Evolutionary conservation across 2,888 invertebrate genomes (phyloP).

Genomic region (Eupithecia abbreviata): DNA sequence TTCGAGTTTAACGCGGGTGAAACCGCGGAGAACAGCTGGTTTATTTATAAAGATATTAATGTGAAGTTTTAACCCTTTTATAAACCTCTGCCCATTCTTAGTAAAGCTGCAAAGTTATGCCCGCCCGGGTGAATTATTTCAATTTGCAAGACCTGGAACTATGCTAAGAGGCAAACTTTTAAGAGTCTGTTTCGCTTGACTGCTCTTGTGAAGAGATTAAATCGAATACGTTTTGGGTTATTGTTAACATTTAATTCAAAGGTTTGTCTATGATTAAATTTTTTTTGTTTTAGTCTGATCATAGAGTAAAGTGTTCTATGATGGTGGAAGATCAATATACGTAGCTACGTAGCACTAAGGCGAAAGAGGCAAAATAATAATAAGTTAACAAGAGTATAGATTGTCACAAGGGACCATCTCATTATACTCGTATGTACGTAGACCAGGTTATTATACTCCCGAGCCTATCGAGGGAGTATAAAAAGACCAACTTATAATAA

Average conservation of each 20-base stretch:
- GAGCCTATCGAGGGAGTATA: too few species aligned
- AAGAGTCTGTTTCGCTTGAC: constrained; percentile 66
- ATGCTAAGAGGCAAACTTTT: constrained; percentile 69
- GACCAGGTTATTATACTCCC: too few species aligned
- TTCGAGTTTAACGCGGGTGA: too few species aligned
- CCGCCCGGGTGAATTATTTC: constrained; percentile 71
- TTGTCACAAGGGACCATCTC: too few species aligned
- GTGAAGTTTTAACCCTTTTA: neutral
- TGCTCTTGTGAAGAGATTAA: constrained; percentile 48
- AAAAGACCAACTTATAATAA: too few species aligned
- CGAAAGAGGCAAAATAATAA: too few species aligned
- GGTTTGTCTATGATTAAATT: neutral
- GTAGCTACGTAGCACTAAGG: too few species aligned
- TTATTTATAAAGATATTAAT: neutral
- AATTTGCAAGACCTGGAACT: constrained; percentile 70
- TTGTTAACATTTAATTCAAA: neutral
- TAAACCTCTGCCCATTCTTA: constrained; percentile 46
- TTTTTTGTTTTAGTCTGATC: neutral
- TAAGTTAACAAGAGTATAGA: too few species aligned
- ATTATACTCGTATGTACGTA: too few species aligned
- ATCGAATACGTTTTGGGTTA: constrained; percentile 26
- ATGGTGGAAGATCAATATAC: neutral
- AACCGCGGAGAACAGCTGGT: too few species aligned
- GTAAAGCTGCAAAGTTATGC: constrained; percentile 64
- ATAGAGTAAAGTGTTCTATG: neutral